phyloP scores from a whole-genome alignment of 2,888 invertebrate genomes.

The Catocala nupta region DNA sequence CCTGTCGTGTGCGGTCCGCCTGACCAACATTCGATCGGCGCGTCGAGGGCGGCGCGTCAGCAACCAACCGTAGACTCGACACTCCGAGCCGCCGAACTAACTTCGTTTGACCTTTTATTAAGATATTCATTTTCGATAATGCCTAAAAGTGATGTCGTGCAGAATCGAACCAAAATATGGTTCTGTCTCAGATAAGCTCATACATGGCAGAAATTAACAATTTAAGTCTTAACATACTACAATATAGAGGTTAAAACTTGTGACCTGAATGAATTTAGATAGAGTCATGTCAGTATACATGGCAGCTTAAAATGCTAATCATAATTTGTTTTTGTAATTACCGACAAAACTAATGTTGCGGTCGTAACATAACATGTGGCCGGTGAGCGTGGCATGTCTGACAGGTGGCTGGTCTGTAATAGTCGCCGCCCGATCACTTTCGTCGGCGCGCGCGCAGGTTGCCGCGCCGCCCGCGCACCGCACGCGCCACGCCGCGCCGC shows the following conservation, averaged over 20 bases:
- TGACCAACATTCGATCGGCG: constrained; percentile 63
- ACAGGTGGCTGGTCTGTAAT: constrained; percentile 54
- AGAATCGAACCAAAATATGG: no score
- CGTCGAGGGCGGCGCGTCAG: constrained; percentile 27
- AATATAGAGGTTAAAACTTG: not conserved
- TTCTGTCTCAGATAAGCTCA: no score
- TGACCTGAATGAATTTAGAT: constrained; percentile 3
- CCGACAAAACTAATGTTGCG: constrained; percentile 6
- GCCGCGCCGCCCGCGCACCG: constrained; percentile 37
- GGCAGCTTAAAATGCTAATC: constrained; percentile 1
- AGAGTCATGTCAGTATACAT: not conserved
- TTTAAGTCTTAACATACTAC: no score
- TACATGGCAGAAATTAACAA: no score
- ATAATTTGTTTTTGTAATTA: constrained; percentile 11
- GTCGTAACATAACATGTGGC: constrained; percentile 9
- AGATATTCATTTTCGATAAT: no score
- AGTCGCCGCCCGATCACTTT: constrained; percentile 52
- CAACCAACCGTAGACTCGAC: constrained; percentile 34
- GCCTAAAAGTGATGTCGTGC: no score
- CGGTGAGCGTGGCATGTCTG: constrained; percentile 50
- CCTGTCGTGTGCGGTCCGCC: constrained; percentile 60
- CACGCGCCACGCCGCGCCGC: constrained; percentile 29
- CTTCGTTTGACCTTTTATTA: no score
- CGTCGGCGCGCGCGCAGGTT: constrained; percentile 64
- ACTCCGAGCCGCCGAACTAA: constrained; percentile 1